phyloP scores from a whole-genome alignment of 2,888 invertebrate species.

The Ernsta delagoae region DNA sequence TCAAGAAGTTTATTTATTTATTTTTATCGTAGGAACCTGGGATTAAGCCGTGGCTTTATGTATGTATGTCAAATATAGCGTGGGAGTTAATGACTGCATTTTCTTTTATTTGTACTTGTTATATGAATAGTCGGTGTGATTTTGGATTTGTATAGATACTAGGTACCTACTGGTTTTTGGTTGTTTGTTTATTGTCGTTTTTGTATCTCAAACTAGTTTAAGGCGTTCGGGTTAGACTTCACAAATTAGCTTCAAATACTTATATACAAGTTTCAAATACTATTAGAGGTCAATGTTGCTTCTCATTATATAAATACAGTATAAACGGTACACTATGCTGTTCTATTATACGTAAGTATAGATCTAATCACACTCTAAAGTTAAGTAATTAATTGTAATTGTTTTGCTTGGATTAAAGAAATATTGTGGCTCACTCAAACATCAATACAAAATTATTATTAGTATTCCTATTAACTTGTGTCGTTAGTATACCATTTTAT shows the following conservation, averaged over 20 bases:
- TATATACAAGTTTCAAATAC: conserved; percentile 63
- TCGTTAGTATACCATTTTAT: neutral
- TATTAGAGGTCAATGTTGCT: conserved; percentile 80
- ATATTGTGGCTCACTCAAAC: conserved; percentile 25
- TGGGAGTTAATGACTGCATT: no score
- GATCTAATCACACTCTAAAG: conserved; percentile 77
- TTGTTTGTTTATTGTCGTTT: conserved; percentile 16
- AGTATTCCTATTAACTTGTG: no score
- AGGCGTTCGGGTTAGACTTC: conserved; percentile 71
- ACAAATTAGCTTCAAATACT: conserved; percentile 77
- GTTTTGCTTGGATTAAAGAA: conserved; percentile 42
- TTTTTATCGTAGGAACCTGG: no score
- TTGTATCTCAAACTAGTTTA: conserved; percentile 54
- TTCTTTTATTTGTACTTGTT: no score
- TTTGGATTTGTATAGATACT: conserved; percentile 31
- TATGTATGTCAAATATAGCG: no score
- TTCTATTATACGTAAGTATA: conserved; percentile 80
- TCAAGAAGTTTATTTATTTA: conserved; percentile 49
- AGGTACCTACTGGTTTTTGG: conserved; percentile 17
- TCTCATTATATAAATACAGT: conserved; percentile 63
- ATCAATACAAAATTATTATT: neutral
- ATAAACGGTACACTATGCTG: conserved; percentile 74
- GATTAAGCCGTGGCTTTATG: no score
- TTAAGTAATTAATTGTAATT: conserved; percentile 69
- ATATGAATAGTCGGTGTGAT: conserved; percentile 39